These are phyloP conservation scores for Cephalopholis sonnerati DNA, from an alignment of 2,113 vertebrate genomes.

Conservation along the genomic window DNA sequence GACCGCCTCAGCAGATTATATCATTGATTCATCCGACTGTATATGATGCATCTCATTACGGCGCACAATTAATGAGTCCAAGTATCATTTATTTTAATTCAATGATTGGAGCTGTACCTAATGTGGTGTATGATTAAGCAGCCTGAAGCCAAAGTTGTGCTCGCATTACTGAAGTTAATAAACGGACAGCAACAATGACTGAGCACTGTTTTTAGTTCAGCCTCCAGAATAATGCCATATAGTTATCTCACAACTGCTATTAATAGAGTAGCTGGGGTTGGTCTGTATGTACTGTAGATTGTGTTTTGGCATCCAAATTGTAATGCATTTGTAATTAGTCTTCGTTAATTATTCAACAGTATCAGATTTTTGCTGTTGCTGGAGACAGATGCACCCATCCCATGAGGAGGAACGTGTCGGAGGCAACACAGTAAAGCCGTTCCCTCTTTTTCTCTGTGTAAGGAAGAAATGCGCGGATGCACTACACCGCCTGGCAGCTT, in stretches of 20 bases:
- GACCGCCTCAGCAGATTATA: constrained; percentile 13
- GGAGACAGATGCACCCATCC: constrained; percentile 28
- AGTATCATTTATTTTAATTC: constrained; percentile 36
- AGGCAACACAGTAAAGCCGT: constrained; percentile 24
- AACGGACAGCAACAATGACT: constrained; percentile 16
- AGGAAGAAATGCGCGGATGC: constrained; percentile 16
- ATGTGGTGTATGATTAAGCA: constrained; percentile 37
- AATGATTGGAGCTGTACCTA: constrained; percentile 30
- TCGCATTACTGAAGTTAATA: constrained; percentile 36
- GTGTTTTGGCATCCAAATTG: constrained; percentile 25
- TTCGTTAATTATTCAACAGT: constrained; percentile 53
- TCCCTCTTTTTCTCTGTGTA: background rate
- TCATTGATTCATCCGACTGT: constrained; percentile 36
- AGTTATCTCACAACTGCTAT: background rate
- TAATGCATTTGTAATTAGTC: constrained; percentile 38
- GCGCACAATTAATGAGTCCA: constrained; percentile 14
- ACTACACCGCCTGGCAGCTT: constrained; percentile 6
- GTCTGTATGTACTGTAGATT: background rate
- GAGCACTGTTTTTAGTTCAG: constrained; percentile 15
- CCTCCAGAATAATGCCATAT: constrained; percentile 15
- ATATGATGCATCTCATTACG: constrained; percentile 17
- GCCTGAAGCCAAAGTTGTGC: background rate
- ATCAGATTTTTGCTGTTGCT: constrained; percentile 19
- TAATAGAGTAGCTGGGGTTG: background rate
- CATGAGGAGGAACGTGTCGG: constrained; percentile 9